Conservation (phyloP, 2,797 vertebrate genomes). For the Falco biarmicus region DNA sequence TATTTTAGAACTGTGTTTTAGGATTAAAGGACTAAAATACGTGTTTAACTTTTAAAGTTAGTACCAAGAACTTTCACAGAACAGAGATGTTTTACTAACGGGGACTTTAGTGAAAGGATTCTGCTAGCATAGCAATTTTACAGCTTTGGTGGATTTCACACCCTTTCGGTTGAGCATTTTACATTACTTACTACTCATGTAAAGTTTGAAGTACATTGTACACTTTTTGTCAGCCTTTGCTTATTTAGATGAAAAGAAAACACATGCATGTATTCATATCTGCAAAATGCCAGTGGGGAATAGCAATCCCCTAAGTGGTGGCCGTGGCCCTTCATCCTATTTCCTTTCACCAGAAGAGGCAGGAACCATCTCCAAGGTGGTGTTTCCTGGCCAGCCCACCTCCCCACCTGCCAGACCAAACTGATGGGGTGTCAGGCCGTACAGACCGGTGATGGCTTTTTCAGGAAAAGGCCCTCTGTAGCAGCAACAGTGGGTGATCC, state of each 20-base stretch:
- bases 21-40: background rate
- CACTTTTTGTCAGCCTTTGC: background rate
- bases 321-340: background rate
- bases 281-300: background rate
- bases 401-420: background rate
- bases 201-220: background rate
- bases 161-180: background rate
- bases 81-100: background rate
- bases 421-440: background rate
- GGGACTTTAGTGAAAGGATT: background rate
- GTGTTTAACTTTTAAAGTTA: background rate
- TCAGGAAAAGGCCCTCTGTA: background rate
- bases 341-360: background rate
- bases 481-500: background rate
- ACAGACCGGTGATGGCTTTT: rapidly evolving
- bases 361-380: background rate
- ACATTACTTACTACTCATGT: background rate
- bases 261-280: background rate
- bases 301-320: background rate
- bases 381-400: background rate
- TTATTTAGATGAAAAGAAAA: background rate
- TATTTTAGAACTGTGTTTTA: background rate
- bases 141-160: background rate
- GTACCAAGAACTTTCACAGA: background rate
- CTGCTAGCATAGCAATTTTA: background rate